phyloP scores from a whole-genome alignment of 2,888 invertebrate species.

The Mythimna lalbum region DNA sequence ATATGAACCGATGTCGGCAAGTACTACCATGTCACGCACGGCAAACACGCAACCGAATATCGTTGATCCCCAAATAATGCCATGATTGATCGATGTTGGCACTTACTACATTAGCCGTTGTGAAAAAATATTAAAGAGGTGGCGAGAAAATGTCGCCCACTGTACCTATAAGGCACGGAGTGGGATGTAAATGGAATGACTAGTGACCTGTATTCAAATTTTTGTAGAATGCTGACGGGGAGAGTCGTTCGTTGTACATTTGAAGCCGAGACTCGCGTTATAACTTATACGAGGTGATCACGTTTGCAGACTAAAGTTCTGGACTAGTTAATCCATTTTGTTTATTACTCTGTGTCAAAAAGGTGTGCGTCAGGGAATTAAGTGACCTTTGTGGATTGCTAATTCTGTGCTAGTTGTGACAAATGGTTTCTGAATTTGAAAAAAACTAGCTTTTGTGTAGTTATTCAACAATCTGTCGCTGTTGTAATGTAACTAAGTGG shows the following conservation, averaged over 20 bases:
- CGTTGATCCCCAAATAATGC: slow-evolving; percentile 80
- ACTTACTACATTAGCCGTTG: slow-evolving; percentile 79
- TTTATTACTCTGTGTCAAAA: slow-evolving; percentile 31
- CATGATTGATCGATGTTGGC: slow-evolving; percentile 85
- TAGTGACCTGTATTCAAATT: slow-evolving; percentile 15
- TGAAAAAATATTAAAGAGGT: slow-evolving; percentile 70
- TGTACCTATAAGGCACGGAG: slow-evolving; percentile 32
- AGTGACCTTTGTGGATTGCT: slow-evolving; percentile 50
- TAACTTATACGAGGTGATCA: neutral
- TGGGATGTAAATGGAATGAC: slow-evolving; percentile 31
- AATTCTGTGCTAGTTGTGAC: slow-evolving; percentile 46
- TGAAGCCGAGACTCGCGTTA: neutral
- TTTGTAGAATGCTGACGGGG: neutral
- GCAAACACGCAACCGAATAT: slow-evolving; percentile 80
- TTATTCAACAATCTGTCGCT: slow-evolving; percentile 37
- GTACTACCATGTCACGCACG: slow-evolving; percentile 75
- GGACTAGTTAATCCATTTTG: slow-evolving; percentile 28
- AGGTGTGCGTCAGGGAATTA: slow-evolving; percentile 26
- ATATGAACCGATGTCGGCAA: slow-evolving; percentile 75
- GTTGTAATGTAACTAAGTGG: slow-evolving; percentile 25
- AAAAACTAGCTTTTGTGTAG: slow-evolving; percentile 45
- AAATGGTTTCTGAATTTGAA: slow-evolving; percentile 54
- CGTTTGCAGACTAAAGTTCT: neutral
- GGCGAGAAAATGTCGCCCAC: slow-evolving; percentile 54
- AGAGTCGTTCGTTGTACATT: neutral